Evolutionary conservation across 1,140 invertebrate species (phyloP).

Genomic region (Oryzaephilus surinamensis): DNA sequence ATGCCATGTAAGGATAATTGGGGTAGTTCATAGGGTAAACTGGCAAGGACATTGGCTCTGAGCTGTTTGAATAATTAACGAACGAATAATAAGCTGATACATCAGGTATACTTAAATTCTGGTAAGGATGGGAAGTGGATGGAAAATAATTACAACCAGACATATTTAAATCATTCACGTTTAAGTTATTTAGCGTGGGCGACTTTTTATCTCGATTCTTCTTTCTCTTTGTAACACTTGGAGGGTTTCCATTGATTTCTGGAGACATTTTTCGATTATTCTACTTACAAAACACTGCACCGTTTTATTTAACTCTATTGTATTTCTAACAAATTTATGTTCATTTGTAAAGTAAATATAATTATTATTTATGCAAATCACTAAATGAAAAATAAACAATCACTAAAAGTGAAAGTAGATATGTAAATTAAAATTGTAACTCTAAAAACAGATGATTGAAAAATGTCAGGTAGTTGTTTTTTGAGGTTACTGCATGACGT

Average conservation of each 20-base stretch:
- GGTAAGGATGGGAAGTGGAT: conserved; percentile 40
- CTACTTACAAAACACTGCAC: not conserved
- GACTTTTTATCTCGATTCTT: conserved; percentile 31
- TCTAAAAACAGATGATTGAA: no score
- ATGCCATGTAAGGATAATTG: conserved; percentile 20
- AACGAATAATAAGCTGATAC: conserved; percentile 35
- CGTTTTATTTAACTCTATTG: not conserved
- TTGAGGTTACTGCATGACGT: no score
- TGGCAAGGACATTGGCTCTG: conserved; percentile 44
- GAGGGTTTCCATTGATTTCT: conserved; percentile 33
- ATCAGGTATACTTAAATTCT: conserved; percentile 25
- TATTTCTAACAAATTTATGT: not conserved
- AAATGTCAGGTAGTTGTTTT: no score
- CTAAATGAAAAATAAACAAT: conserved; percentile 4
- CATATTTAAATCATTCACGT: conserved; percentile 23
- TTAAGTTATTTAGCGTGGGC: conserved; percentile 11
- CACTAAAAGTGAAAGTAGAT: no score
- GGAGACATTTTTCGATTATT: conserved; percentile 26
- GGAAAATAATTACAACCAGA: conserved; percentile 35
- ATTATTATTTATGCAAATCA: not conserved
- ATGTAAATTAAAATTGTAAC: no score
- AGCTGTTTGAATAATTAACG: conserved; percentile 33
- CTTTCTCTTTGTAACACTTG: conserved; percentile 30
- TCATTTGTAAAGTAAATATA: not conserved
- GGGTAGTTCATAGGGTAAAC: conserved; percentile 33